These are phyloP conservation scores for Perdita meconis DNA, from an alignment of 2,888 invertebrate genomes.

Conservation along the genomic window DNA sequence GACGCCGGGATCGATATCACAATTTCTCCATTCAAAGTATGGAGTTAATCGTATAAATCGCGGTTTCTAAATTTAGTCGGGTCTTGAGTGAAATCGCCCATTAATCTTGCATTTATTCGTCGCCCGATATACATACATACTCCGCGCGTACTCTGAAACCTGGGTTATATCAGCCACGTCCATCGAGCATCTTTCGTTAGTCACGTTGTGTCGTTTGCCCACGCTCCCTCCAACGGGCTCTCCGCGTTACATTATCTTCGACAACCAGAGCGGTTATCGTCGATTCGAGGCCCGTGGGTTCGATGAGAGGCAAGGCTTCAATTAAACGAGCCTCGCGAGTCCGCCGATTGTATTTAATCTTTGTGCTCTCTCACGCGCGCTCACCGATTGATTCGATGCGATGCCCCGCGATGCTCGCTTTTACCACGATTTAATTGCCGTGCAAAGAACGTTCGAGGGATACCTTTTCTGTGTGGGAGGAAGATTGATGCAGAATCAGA, in stretches of 20 bases:
- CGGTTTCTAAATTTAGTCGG: slow-evolving; percentile 53
- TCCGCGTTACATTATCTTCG: neutral
- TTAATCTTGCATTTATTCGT: slow-evolving; percentile 59
- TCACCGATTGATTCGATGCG: neutral
- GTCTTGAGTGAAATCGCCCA: slow-evolving; percentile 47
- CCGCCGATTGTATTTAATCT: slow-evolving; percentile 7
- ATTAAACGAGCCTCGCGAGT: slow-evolving; percentile 9
- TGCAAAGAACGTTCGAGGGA: neutral
- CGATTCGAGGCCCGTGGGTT: slow-evolving; percentile 9
- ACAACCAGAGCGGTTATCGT: slow-evolving; percentile 1
- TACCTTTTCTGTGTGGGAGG: neutral
- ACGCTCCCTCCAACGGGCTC: slow-evolving; percentile 13
- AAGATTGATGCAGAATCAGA: neutral
- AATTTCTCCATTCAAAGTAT: slow-evolving; percentile 8
- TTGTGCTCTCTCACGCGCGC: neutral
- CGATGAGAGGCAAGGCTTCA: neutral
- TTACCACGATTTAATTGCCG: slow-evolving; percentile 22
- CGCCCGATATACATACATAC: slow-evolving; percentile 39
- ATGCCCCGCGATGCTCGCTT: slow-evolving; percentile 17
- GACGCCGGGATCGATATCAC: slow-evolving; percentile 25
- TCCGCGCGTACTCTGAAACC: neutral
- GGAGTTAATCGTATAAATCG: slow-evolving; percentile 41
- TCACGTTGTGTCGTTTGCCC: slow-evolving; percentile 43
- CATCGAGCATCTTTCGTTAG: slow-evolving; percentile 55
- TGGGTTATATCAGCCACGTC: slow-evolving; percentile 40